Conservation (phyloP, 2,797 vertebrate species). For the Ctenosaura bakeri region DNA sequence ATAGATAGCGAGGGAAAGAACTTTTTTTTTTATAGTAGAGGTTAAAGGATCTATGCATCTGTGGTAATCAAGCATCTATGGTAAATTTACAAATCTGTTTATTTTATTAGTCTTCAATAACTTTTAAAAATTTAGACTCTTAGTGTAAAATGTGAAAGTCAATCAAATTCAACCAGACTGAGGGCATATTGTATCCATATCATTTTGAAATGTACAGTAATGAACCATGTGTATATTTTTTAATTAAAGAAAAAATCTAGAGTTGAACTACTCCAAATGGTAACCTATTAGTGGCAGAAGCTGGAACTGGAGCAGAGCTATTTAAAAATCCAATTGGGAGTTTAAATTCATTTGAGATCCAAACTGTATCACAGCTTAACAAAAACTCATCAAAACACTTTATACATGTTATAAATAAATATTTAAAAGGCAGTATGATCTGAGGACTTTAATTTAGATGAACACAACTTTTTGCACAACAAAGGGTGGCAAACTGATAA, state of each 20-base stretch:
- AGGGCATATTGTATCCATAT: too few species aligned
- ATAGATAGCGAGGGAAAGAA: too few species aligned
- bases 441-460: background rate
- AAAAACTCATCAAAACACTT: background rate
- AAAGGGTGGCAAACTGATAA: background rate
- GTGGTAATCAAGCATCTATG: too few species aligned
- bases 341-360: constrained; percentile 1
- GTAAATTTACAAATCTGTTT: too few species aligned
- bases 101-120: too few species aligned
- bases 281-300: background rate
- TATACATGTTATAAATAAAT: background rate
- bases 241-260: background rate
- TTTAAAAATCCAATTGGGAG: background rate
- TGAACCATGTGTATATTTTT: too few species aligned
- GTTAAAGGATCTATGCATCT: too few species aligned
- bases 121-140: too few species aligned
- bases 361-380: background rate
- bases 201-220: too few species aligned
- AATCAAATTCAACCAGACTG: too few species aligned
- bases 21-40: too few species aligned
- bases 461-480: background rate
- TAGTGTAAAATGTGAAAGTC: too few species aligned
- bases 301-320: background rate
- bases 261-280: background rate
- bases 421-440: background rate